Evolutionary conservation across 1,140 invertebrate genomes (phyloP), one percentile per base, ranked within the genome.

Genomic region (Scaptomyza graminum): DNA sequence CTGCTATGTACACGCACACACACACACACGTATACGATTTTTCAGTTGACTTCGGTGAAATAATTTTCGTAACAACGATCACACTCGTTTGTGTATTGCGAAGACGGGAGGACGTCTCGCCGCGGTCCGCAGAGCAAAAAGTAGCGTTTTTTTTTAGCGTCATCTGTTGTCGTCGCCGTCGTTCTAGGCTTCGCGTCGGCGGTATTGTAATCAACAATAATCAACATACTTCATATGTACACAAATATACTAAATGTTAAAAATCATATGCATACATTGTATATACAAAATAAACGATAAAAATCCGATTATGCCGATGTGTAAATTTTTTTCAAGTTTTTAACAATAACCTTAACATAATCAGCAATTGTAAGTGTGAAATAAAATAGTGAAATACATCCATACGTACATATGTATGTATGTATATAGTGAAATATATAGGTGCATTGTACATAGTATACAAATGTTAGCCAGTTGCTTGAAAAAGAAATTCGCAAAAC

Each of bases 41-140:
- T 87, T 83, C 83, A 82, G 83, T 87, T 79, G 88, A 90, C 88
- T 91, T 87, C 85, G 90, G 81, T 76, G 76, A 88, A 91, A 89
- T 90, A 89, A 89, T 90, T 90, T 90, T 90, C 88, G 88, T 90
- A 84, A 91, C 85, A 89, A 91, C 90, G 90, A 91, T 91, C 90
- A 84, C 90, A 90, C 84, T 90, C 81, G 79, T 90, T 87, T 90
- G 72, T 82, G 76, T 90, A 85, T 90, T 90, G 87, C 88, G 76
- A 83, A 81, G 83, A 82, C 88, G 87, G 82, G 76, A 81, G 82
- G 87, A 85, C 83, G 83, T 88, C 70, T 60, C 69, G 66, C 64
- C 76, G 73, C 74, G 59, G 75, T 79, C 72, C 71, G 74, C 74
- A 66, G 39, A 75, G 46, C 62, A 60, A 77, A 70, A 67, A 73